Evolutionary conservation across 2,888 invertebrate genomes (phyloP).

Genomic region (Scaptomyza polygonia): DNA sequence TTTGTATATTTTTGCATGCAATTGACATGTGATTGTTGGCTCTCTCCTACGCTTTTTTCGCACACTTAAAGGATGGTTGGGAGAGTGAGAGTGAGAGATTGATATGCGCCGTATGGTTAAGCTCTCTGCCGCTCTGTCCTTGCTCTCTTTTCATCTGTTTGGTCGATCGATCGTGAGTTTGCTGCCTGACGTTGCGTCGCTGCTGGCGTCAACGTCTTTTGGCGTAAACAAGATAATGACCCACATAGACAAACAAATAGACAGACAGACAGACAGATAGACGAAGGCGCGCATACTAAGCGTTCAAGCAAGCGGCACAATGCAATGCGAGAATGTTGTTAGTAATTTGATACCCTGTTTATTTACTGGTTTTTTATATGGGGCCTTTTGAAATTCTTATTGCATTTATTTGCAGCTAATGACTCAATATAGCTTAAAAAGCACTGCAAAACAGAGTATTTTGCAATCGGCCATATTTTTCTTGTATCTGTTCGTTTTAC

Average conservation of each 20-base stretch:
- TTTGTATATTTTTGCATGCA: slow-evolving; percentile 7
- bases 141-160: slow-evolving; percentile 2
- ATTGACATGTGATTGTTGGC: slow-evolving; percentile 2
- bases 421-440: no score
- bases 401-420: background rate
- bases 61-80: background rate
- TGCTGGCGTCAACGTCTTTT: slow-evolving; percentile 30
- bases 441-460: background rate
- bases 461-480: background rate
- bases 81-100: background rate
- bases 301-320: slow-evolving; percentile 51
- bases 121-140: slow-evolving; percentile 1
- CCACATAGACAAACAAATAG: slow-evolving; percentile 53
- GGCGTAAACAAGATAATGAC: slow-evolving; percentile 77
- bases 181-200: slow-evolving; percentile 32
- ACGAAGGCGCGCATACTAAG: slow-evolving; percentile 54
- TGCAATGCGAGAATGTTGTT: slow-evolving; percentile 31
- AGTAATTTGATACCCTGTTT: slow-evolving; percentile 11
- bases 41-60: slow-evolving; percentile 8
- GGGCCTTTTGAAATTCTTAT: background rate
- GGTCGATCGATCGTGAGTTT: slow-evolving; percentile 32
- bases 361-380: background rate
- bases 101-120: background rate
- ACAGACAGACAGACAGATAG: background rate
- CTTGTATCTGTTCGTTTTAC: slow-evolving; percentile 1